Evolutionary conservation across 2,113 vertebrate genomes (phyloP).

Genomic region (Regulus satrapa): DNA sequence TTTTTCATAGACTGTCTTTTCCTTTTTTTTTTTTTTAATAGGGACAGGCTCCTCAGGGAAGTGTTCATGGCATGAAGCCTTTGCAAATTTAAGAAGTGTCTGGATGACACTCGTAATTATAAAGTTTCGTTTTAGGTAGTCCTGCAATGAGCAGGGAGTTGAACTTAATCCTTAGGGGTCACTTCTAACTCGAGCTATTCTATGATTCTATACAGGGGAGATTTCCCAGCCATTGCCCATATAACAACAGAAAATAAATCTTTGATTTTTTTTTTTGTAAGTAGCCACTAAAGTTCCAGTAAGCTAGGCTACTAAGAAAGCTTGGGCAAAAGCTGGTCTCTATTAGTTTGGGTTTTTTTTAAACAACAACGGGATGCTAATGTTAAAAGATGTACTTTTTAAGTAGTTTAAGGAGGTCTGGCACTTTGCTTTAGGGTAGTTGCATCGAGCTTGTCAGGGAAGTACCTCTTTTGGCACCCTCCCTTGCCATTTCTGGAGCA

Average conservation of each 20-base stretch:
- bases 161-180: neutral
- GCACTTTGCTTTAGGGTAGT: neutral
- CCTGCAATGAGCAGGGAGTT: neutral
- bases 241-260: neutral
- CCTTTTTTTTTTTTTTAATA: neutral
- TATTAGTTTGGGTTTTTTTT: neutral
- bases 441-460: neutral
- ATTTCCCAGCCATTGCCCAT: neutral
- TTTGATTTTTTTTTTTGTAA: neutral
- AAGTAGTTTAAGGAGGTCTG: neutral
- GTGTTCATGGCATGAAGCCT: neutral
- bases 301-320: neutral
- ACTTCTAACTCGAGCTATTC: rapidly evolving
- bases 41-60: neutral
- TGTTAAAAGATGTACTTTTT: neutral
- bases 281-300: neutral
- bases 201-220: neutral
- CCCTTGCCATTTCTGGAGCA: neutral
- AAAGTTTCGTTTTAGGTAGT: neutral
- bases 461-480: neutral
- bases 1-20: neutral
- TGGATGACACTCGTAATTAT: neutral
- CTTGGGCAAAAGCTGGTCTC: neutral
- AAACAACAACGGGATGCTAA: neutral
- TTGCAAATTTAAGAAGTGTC: neutral